A percentile compares a stretch with the other conserved stretches of the same genome.
phyloP scores from a whole-genome alignment of 2,888 invertebrate genomes.

The Dermolepida albohirtum region DNA sequence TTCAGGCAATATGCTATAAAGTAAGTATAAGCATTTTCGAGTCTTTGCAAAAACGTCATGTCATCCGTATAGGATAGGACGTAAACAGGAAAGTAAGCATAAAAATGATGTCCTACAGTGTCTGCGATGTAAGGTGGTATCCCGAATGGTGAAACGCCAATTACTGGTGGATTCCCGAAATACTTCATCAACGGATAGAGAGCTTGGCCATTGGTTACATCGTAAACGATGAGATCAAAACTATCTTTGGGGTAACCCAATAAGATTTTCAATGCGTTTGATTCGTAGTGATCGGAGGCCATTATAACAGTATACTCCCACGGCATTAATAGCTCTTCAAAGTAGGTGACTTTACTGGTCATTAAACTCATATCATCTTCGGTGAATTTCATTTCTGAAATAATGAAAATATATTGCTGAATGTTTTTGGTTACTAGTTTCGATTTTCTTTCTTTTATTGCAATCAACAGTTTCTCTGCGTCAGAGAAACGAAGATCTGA shows the following conservation, averaged over 20 bases:
- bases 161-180: constrained; percentile 48
- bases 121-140: constrained; percentile 31
- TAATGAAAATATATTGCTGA: no score
- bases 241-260: constrained; percentile 47
- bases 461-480: no score
- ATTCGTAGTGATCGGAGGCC: constrained; percentile 34
- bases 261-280: constrained; percentile 43
- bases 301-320: constrained; percentile 27
- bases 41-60: constrained; percentile 51
- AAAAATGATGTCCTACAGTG: constrained; percentile 44
- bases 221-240: constrained; percentile 50
- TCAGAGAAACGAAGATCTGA: no score
- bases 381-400: no score
- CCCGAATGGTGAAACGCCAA: constrained; percentile 47
- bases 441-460: no score
- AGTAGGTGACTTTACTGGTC: not conserved
- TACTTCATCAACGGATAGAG: constrained; percentile 47
- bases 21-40: constrained; percentile 45
- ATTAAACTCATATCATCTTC: no score
- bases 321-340: not conserved
- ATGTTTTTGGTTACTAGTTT: no score
- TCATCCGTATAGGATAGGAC: constrained; percentile 45
- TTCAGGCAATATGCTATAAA: constrained; percentile 23
- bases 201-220: constrained; percentile 42
- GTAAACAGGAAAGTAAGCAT: constrained; percentile 52